Evolutionary conservation across 2,888 invertebrate genomes (phyloP), one percentile per base, ranked within the genome.

Genomic region (Ischnus inquisitorius): DNA sequence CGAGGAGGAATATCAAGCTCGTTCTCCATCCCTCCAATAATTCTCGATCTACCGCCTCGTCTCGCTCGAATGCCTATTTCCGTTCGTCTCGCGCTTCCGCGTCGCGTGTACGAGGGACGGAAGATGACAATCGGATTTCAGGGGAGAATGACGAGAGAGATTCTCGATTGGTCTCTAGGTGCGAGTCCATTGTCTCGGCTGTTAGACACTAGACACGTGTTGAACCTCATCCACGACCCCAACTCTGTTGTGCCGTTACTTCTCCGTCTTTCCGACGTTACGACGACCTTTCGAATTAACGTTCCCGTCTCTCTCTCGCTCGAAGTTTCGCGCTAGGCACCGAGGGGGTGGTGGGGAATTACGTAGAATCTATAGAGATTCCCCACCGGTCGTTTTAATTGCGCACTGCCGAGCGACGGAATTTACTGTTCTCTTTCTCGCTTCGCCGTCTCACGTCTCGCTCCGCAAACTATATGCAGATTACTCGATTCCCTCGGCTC

Each of bases 151-250:
- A 46, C 34, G 60, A 72, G 46, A n/a, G n/a, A 12, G 72, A 62
- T 10, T 46, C 43, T 62, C 28, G 57, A 62, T 72, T 72, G 16
- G 57, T 46, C 28, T 46, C 43, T 2, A 12, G 14, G n/a, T 16
- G 16, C 22, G 39, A 16, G 22, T 54, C 25, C 43, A 72, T 72
- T 28, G 60, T 72, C 46, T 62, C 25, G 41, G n/a, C 22, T 3
- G 54, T 54, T 28, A 6, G 14, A n/a, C n/a, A n/a, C n/a, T 51
- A 34, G 46, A 74, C 74, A 74, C 74, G 74, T 62, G 74, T 74
- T 62, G 62, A 46, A n/a, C 46, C 43, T 62, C n/a, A n/a, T n/a
- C 14, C 14, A 12, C 62, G 3, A 12, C 28, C 22, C 19, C n/a
- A 12, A n/a, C n/a, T 48, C n/a, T 22, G 54, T 10, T 6, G 8